Conservation (phyloP, 1,140 invertebrate species). For the Euschistus heros region DNA sequence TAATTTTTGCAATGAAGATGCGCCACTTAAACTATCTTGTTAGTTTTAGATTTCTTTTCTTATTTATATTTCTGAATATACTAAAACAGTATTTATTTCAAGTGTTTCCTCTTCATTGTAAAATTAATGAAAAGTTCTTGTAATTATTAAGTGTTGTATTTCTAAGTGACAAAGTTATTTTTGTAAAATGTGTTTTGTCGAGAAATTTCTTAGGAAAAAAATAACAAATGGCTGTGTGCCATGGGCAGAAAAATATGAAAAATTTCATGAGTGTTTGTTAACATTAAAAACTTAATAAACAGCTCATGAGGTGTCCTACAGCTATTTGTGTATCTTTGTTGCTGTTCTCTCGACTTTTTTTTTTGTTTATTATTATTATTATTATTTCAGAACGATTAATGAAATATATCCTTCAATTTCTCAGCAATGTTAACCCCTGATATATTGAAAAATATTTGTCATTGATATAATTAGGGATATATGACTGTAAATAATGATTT, state of each 20-base stretch:
- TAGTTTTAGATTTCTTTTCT: constrained; percentile 20
- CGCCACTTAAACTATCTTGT: constrained; percentile 24
- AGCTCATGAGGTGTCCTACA: too few species aligned
- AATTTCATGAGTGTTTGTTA: background rate
- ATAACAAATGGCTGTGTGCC: background rate
- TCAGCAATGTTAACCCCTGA: too few species aligned
- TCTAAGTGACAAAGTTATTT: constrained; percentile 8
- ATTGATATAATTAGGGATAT: too few species aligned
- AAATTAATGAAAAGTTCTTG: constrained; percentile 10
- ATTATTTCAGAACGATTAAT: too few species aligned
- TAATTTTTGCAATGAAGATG: constrained; percentile 29
- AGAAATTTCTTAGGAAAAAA: constrained; percentile 5
- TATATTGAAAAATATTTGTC: too few species aligned
- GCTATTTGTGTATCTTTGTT: too few species aligned
- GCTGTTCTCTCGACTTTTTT: too few species aligned
- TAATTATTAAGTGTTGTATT: background rate
- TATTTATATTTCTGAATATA: constrained; percentile 14
- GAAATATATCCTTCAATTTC: too few species aligned
- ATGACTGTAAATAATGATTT: too few species aligned
- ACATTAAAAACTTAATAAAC: too few species aligned
- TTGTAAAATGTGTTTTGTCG: constrained; percentile 11
- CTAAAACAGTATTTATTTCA: constrained; percentile 20
- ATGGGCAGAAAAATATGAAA: background rate
- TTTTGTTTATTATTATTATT: too few species aligned
- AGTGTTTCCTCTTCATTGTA: constrained; percentile 30